These are phyloP conservation scores for Smutsia gigantea DNA, from an alignment of 2,797 vertebrate species.

Conservation along the genomic window DNA sequence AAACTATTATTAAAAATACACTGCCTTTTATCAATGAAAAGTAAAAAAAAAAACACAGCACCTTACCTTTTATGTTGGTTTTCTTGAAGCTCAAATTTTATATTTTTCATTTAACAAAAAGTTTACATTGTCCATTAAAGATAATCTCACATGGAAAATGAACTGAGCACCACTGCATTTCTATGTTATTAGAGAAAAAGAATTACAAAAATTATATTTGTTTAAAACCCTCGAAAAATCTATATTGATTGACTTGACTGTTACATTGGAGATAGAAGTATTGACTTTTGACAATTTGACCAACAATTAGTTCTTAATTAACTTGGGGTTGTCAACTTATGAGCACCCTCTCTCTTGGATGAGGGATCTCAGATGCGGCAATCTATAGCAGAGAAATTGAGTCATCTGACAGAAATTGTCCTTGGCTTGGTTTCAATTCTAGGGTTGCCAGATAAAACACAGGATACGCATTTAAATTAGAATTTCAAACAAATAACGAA, in stretches of 20 bases:
- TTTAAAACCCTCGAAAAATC: constrained; percentile 59
- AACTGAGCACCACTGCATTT: constrained; percentile 6
- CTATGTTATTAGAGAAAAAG: constrained; percentile 46
- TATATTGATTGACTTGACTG: constrained; percentile 87
- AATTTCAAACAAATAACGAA: constrained; percentile 33
- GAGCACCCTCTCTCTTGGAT: constrained; percentile 78
- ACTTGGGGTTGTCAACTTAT: constrained; percentile 80
- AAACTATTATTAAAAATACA: constrained; percentile 26
- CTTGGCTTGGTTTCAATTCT: constrained; percentile 12
- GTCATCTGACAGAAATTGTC: constrained; percentile 63
- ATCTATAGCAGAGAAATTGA: constrained; percentile 78
- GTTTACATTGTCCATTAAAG: background rate
- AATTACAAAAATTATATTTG: constrained; percentile 48
- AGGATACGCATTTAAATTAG: background rate
- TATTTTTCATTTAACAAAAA: constrained; percentile 29
- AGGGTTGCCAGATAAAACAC: background rate
- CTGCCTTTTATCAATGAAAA: background rate
- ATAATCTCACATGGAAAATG: background rate
- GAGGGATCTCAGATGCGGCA: constrained; percentile 66
- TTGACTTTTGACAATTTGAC: constrained; percentile 78
- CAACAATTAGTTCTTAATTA: constrained; percentile 89
- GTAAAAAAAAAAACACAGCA: background rate
- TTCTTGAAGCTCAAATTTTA: constrained; percentile 46
- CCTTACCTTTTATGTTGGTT: background rate
- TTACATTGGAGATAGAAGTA: constrained; percentile 85